These are phyloP conservation scores for Lordiphosa clarofinis DNA, from an alignment of 1,140 invertebrate species.

Conservation along the genomic window DNA sequence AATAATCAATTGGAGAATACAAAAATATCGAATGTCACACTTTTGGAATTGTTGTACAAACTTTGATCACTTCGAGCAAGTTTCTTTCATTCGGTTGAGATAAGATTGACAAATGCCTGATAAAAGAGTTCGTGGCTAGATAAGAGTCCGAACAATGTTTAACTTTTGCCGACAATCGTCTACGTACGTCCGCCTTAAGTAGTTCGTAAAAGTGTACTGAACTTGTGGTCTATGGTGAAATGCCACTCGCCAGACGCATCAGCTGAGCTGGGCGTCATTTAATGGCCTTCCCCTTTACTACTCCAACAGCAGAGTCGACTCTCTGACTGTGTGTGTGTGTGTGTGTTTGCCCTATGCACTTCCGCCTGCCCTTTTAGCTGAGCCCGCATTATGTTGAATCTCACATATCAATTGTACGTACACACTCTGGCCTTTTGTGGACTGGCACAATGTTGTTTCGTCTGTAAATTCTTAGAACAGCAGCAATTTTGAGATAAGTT, in stretches of 20 bases:
- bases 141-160: conserved; percentile 12
- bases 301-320: not conserved
- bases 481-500: conserved; percentile 32
- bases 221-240: conserved; percentile 3
- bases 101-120: conserved; percentile 37
- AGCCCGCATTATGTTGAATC: not conserved
- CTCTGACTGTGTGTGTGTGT: not conserved
- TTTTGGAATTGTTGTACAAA: conserved; percentile 21
- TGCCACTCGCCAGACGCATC: conserved; percentile 9
- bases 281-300: not conserved
- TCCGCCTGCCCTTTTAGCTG: conserved; percentile 12
- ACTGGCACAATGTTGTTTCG: conserved; percentile 2
- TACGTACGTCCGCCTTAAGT: conserved; percentile 19
- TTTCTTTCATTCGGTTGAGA: conserved; percentile 30
- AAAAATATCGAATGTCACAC: not conserved
- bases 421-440: conserved; percentile 1
- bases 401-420: conserved; percentile 24
- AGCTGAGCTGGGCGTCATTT: conserved; percentile 14
- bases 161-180: not conserved
- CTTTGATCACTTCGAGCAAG: conserved; percentile 30
- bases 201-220: conserved; percentile 41
- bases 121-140: conserved; percentile 32
- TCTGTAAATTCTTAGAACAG: no score
- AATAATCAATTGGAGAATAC: no score
- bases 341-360: conserved; percentile 17